These are phyloP conservation scores for Danio kyathit DNA, from an alignment of 2,797 vertebrate species.

Conservation along the genomic window DNA sequence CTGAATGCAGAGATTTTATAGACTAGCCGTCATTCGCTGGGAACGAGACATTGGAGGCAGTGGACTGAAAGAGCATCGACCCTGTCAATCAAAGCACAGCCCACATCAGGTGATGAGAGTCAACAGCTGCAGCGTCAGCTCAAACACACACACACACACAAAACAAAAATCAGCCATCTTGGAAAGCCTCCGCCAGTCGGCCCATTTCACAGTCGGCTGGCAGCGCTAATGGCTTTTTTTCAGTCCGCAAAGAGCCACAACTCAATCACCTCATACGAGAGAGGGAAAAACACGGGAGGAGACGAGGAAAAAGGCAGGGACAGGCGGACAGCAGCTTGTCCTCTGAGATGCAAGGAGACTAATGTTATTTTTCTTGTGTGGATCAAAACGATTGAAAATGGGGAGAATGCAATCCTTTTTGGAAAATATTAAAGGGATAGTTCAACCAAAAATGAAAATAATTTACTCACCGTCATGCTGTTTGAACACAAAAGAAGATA, in stretches of 20 bases:
- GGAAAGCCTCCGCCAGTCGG: conserved; percentile 44
- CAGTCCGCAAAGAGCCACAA: conserved; percentile 67
- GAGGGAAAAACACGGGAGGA: conserved; percentile 20
- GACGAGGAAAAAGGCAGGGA: not conserved
- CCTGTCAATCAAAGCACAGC: conserved; percentile 34
- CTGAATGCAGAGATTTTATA: not conserved
- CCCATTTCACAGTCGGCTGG: conserved; percentile 78
- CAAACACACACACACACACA: conserved; percentile 22
- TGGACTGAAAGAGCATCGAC: conserved; percentile 21
- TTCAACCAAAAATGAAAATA: too few relatives aligned
- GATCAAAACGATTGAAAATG: conserved; percentile 36
- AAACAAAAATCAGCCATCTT: conserved; percentile 48
- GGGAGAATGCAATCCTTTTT: not conserved
- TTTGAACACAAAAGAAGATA: too few relatives aligned
- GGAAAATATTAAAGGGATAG: not conserved
- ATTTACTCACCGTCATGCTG: too few relatives aligned
- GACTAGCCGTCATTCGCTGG: conserved; percentile 1
- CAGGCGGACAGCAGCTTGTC: not conserved
- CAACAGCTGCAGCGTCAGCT: conserved; percentile 34
- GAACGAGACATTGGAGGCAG: not conserved
- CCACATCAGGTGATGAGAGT: conserved; percentile 15
- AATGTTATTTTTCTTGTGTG: not conserved
- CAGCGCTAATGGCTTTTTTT: conserved; percentile 75
- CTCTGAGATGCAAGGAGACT: not conserved
- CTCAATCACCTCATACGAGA: conserved; percentile 69